phyloP scores from a whole-genome alignment of 1,140 invertebrate species.

The Cydia splendana region DNA sequence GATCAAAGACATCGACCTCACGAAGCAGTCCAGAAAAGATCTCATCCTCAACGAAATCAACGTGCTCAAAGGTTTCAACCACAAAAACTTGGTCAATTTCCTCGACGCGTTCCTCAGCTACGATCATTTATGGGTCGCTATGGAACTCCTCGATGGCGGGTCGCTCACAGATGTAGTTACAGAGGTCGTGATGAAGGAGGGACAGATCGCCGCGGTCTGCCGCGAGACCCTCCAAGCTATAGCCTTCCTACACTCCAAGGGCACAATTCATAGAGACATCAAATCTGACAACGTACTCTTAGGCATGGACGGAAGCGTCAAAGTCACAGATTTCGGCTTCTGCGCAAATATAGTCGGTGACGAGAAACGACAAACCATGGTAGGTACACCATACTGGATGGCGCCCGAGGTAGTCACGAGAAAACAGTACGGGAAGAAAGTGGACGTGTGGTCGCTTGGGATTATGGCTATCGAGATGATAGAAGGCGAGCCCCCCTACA shows the following conservation, averaged over 20 bases:
- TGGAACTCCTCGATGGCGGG: conserved; percentile 98
- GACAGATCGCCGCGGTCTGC: conserved; percentile 97
- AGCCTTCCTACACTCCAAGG: conserved; percentile 93
- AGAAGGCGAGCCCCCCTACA: conserved; percentile 97
- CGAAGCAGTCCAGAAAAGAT: conserved; percentile 96
- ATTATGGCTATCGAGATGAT: conserved; percentile 99
- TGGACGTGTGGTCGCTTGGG: conserved; percentile 97
- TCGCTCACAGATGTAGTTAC: conserved; percentile 98
- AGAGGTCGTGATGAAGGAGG: conserved; percentile 98
- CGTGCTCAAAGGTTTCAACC: conserved; percentile 95
- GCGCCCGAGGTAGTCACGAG: conserved; percentile 94
- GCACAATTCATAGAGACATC: conserved; percentile 96
- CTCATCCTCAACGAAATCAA: conserved; percentile 97
- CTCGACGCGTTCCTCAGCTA: conserved; percentile 93
- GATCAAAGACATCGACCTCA: conserved; percentile 97
- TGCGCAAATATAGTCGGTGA: conserved; percentile 95
- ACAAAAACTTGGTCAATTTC: conserved; percentile 98
- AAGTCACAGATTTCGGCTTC: conserved; percentile 99
- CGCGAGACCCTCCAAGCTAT: conserved; percentile 95
- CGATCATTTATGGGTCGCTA: conserved; percentile 96
- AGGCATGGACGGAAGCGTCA: conserved; percentile 97
- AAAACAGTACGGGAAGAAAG: conserved; percentile 93
- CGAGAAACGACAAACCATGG: conserved; percentile 98
- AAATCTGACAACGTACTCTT: conserved; percentile 98
- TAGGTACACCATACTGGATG: conserved; percentile 94